Percentiles rank a stretch among this genome's conserved stretches.
Evolutionary conservation across 2,888 invertebrate genomes (phyloP).

Genomic region (Dryococelus australis): DNA sequence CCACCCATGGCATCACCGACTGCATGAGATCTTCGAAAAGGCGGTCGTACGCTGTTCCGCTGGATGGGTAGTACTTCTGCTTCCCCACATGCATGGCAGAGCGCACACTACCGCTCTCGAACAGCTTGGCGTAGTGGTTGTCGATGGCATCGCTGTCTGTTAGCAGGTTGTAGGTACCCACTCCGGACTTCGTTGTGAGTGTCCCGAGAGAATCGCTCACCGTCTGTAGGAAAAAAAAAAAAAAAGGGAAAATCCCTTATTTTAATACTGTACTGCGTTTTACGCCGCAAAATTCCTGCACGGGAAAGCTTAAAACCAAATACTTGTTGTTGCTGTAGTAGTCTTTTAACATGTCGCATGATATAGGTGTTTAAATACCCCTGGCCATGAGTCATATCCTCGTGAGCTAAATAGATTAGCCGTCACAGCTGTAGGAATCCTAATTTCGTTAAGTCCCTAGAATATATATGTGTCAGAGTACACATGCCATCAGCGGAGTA

Average conservation of each 20-base stretch:
- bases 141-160: slow-evolving; percentile 52
- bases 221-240: slow-evolving; percentile 23
- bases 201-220: slow-evolving; percentile 34
- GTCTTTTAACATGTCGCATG: too few relatives aligned
- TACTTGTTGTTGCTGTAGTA: too few relatives aligned
- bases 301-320: too few relatives aligned
- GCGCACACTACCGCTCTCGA: slow-evolving; percentile 60
- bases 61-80: slow-evolving; percentile 60
- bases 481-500: too few relatives aligned
- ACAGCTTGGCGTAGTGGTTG: slow-evolving; percentile 51
- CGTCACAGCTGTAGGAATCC: too few relatives aligned
- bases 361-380: too few relatives aligned
- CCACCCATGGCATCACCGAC: slow-evolving; percentile 66
- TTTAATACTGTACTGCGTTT: too few relatives aligned
- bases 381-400: too few relatives aligned
- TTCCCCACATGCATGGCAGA: slow-evolving; percentile 64
- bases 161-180: slow-evolving; percentile 63
- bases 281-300: too few relatives aligned
- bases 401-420: too few relatives aligned
- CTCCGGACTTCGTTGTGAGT: slow-evolving; percentile 53
- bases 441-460: too few relatives aligned
- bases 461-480: too few relatives aligned
- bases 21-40: slow-evolving; percentile 65
- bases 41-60: slow-evolving; percentile 62
- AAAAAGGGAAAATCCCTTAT: neutral